Evolutionary conservation across 2,113 vertebrate genomes (phyloP), one percentile per base, ranked within the genome.

Genomic region (Garra rufa): DNA sequence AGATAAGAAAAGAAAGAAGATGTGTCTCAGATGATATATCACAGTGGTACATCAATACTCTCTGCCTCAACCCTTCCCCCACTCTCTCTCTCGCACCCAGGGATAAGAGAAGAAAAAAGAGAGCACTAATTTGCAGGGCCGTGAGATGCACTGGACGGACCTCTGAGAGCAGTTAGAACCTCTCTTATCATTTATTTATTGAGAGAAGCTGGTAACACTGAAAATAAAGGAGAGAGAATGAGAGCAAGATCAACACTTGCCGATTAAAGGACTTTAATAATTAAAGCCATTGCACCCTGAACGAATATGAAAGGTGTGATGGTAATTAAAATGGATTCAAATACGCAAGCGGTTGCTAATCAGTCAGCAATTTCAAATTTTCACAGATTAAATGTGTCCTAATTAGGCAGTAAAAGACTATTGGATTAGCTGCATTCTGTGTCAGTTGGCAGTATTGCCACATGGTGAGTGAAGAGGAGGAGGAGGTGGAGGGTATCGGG

Each of bases 241-340:
- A 50, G 46, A 70, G 46, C 44, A 34, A 19, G 28, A 46, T 70
- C 30, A 69, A 82, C 75, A 69, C 75, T 17, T 86, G 24, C 9
- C 34, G 48, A 69, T 82, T 78, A 82, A 78, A 82, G 41, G 24
- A 52, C 34, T 48, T 91, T 84, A 88, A 89, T 90, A 89, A 91
- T 89, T 88, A 85, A 90, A 85, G 24, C 75, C 87, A 87, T 91
- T 77, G 82, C 89, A 85, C 86, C 85, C 19, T 13, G 28, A 63
- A 63, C 26, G n/a, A 46, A 73, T 83, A 73, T 48, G 67, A 85
- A 85, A 26, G 83, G 70, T 81, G 71, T 21, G 63, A 73, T 70
- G 4, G 41, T 87, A 85, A 71, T 85, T 84, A 76, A 69, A 82
- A 82, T 34, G 63, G 57, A 24, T 73, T 48, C 46, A 79, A 86